Evolutionary conservation across 2,888 invertebrate genomes (phyloP), one percentile per base, ranked within the genome.

Genomic region (Cetonia aurata): DNA sequence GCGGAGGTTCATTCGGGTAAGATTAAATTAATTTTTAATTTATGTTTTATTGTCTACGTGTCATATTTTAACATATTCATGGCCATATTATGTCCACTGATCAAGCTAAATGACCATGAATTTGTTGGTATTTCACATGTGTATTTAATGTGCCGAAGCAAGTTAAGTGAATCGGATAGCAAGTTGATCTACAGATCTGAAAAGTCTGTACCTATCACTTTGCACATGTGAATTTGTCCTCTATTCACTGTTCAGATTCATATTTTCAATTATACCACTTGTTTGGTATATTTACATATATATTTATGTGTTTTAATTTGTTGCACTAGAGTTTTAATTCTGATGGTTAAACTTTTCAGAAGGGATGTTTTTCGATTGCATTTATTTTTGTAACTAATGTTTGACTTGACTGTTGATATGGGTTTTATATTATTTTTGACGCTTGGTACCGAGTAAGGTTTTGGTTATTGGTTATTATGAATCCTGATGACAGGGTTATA

Each of bases 1-100:
- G 88, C 83, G 83, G 83, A 83, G 84, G 88, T 84, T 88, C 87
- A 82, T 89, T 85, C 84, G 89, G 89, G 89, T 89, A 83, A 89
- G 89, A 86, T 72, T 59, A 55, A 44, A 33, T 69, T 15, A 15
- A 15, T 50, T 46, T n/a, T 53, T 42, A 31, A 37, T 53, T 67
- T 33, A 13, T 12, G 12, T n/a, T 25, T 37, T 37, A 53, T 67
- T 53, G 37, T 55, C 3, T 55, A n/a, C 19, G 13, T 52, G 25
- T 25, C 25, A 19, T 53, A 17, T 50, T 37, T 33, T 62, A 48
- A 48, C 62, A 62, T 50, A 48, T 62, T 62, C 62, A 62, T 62
- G 48, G 48, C 13, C 62, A 50, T 65, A 15, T 33, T 6, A 33
- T 48, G 10, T 50, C 6, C 13, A n/a, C 6, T 19, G 15, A 62